phyloP scores from a whole-genome alignment of 1,140 invertebrate species.

The Dermatophagoides farinae region DNA sequence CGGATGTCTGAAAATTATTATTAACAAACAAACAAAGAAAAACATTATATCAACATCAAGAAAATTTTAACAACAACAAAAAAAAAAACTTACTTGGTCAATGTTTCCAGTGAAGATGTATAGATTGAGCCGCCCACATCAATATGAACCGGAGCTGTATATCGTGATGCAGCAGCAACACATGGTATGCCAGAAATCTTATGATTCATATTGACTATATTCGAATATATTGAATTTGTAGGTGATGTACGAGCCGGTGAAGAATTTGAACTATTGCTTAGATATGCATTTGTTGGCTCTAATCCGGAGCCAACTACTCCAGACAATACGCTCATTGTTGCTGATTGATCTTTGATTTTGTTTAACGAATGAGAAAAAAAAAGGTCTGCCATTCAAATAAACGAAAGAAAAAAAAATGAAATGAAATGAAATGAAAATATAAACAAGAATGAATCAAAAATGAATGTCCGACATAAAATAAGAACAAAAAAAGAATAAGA shows the following conservation, averaged over 20 bases:
- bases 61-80: background rate
- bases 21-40: background rate
- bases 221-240: constrained; percentile 12
- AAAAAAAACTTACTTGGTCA: constrained; percentile 57
- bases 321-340: constrained; percentile 6
- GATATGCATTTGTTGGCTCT: background rate
- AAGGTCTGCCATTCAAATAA: background rate
- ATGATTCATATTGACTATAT: constrained; percentile 31
- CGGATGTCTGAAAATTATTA: constrained; percentile 44
- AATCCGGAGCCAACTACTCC: background rate
- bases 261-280: constrained; percentile 6
- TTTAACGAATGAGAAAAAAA: background rate
- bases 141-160: constrained; percentile 86
- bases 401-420: background rate
- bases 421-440: background rate
- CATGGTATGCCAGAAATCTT: constrained; percentile 53
- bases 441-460: background rate
- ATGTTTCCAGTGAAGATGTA: constrained; percentile 79
- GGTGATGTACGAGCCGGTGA: constrained; percentile 8
- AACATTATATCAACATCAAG: background rate
- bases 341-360: background rate
- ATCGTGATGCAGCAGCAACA: constrained; percentile 68
- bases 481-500: too few relatives aligned
- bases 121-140: constrained; percentile 92
- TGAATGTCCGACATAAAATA: background rate